Conservation (phyloP, 2,888 invertebrate genomes). For the Parascotia fuliginaria region DNA sequence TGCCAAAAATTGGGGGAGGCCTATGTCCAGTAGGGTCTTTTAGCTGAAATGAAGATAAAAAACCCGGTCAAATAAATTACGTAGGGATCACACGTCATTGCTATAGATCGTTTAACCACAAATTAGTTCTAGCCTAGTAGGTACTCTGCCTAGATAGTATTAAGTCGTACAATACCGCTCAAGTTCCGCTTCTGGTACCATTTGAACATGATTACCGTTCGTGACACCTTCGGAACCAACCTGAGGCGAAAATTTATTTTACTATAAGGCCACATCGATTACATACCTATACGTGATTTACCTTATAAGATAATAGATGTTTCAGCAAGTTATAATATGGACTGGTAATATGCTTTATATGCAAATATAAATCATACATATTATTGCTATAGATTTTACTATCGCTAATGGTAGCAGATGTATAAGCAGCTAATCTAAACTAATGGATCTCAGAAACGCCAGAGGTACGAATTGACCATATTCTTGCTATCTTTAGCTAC, state of each 20-base stretch:
- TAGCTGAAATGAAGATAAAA: too few species aligned
- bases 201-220: constrained; percentile 32
- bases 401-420: too few species aligned
- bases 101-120: constrained; percentile 15
- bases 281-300: constrained; percentile 10
- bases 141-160: constrained; percentile 14
- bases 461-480: too few species aligned
- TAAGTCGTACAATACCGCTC: constrained; percentile 22
- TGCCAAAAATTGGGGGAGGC: too few species aligned
- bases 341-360: neutral
- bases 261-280: constrained; percentile 11
- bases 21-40: too few species aligned
- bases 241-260: constrained; percentile 25
- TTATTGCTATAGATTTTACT: too few species aligned
- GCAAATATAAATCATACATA: too few species aligned
- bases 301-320: constrained; percentile 11
- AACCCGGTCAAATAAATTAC: constrained; percentile 14
- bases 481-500: too few species aligned
- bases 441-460: too few species aligned
- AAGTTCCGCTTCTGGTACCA: constrained; percentile 30
- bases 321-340: constrained; percentile 6
- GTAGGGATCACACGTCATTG: neutral
- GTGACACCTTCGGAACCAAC: constrained; percentile 17
- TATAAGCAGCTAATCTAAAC: too few species aligned
- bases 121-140: constrained; percentile 34